Base-by-base conservation (phyloP, 1,140 invertebrate genomes). In the Oryctes rhinoceros region DNA sequence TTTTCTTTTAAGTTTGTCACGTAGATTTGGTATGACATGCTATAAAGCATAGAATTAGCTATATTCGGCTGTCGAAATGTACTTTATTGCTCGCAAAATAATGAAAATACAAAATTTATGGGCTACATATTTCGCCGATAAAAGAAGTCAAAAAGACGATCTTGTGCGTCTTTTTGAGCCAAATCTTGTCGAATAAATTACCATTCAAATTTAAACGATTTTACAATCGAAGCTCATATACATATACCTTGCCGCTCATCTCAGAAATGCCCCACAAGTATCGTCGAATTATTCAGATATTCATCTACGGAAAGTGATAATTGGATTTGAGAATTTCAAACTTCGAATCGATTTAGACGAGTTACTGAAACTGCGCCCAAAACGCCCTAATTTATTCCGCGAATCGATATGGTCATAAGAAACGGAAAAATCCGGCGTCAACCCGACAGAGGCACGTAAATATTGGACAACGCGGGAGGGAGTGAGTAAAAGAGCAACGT, bases 271-370 rank as follows among this genome's bases (percentile, higher is more conserved):
- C 5, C 39, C 39, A 71, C 35, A 71, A 71, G 65, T 24, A 71
- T 6, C 65, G 9, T 13, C 18, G 35, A 71, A 71, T 71, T 71
- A 71, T 71, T 71, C 65, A 71, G 35, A 71, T 71, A 71, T 71
- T 71, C 65, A 18, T 18, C 65, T 13, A 18, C 53, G 37, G 65
- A 71, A 44, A 71, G 65, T 35, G 65, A 24, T 71, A 71, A 71
- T 71, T 71, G 65, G 37, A 71, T 71, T 71, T 71, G 30, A 30
- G 10, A 71, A 24, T 71, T 71, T 71, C 35, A 71, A 71, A 71
- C 65, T 37, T 11, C 18, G 35, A 71, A 71, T 71, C 65, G 35
- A 71, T 71, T 71, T 71, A 71, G 65, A 71, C 37, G 37, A 71
- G 65, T 35, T 71, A 71, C 65, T 35, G 65, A 71, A 71, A 71